Base-by-base conservation (phyloP, 2,797 vertebrate species). In the Smutsia temminckii region DNA sequence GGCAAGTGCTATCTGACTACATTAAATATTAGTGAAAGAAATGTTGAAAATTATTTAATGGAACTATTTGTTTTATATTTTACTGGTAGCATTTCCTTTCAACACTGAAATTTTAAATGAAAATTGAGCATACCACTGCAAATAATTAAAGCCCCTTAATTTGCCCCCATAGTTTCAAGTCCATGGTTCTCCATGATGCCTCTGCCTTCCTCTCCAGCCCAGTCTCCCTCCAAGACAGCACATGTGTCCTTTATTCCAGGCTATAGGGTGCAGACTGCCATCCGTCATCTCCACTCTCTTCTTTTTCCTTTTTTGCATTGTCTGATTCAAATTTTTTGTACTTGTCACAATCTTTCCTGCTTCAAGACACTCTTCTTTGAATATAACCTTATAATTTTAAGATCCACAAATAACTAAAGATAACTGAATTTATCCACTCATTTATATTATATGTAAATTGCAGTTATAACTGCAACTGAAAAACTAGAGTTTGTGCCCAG, bases 21-120 rank as follows among this genome's bases (percentile, higher is more conserved):
- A 46, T 46, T 80, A 84, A 93, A 92, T 2, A 40, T 13, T 68
- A 89, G 51, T 55, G 29, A 81, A 57, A 85, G 34, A 86, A 90
- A 71, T 18, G 10, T 66, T 79, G 46, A 95, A 87, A 89, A 92
- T 85, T 89, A 49, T 63, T 95, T 59, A 68, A 61, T 57, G 10
- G 11, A 51, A 59, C 53, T 57, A 40, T 8, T 55, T 72, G 4
- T 71, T 68, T 87, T 66, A 46, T 12, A 12, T 34, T 74, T 89
- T 93, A 16, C 27, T 85, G 46, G 8, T 51, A 94, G 34, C 2
- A 75, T 74, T 96, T 84, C 77, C 25, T 89, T 91, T 66, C 59
- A 75, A 34, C 4, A 34, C 53, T 83, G 9, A 55, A 66, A 85
- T 64, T 85, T 93, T 64, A 69, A 95, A 92, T 69, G 46, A 84